Conservation (phyloP, 2,797 vertebrate genomes). For the Chromobotia macracanthus region DNA sequence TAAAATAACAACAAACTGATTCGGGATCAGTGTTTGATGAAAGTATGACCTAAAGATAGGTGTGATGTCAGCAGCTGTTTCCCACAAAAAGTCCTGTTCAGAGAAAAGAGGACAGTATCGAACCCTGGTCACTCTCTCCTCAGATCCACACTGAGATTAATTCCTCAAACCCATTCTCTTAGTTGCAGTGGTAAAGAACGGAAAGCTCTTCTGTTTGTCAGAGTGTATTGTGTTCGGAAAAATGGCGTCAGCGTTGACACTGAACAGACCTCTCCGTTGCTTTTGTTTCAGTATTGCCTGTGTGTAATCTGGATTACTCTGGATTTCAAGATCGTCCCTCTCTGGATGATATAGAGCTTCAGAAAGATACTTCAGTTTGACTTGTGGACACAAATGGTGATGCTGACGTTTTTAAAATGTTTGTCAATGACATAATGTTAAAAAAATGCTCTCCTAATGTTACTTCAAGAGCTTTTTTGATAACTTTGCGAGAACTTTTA, state of each 20-base stretch:
- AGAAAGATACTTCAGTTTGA: slow-evolving; percentile 46
- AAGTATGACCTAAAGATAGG: slow-evolving; percentile 73
- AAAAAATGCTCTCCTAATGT: no score
- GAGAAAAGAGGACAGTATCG: slow-evolving; percentile 77
- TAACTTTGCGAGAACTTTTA: no score
- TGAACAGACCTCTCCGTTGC: slow-evolving; percentile 77
- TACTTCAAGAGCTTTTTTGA: no score
- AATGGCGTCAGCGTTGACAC: slow-evolving; percentile 79
- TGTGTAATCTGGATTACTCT: slow-evolving; percentile 73
- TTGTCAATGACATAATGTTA: no score
- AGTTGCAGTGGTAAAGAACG: slow-evolving; percentile 80
- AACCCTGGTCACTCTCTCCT: slow-evolving; percentile 77
- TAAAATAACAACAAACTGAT: slow-evolving; percentile 75
- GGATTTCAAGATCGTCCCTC: slow-evolving; percentile 46
- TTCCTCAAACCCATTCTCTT: slow-evolving; percentile 82
- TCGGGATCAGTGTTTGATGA: slow-evolving; percentile 60
- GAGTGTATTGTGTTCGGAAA: slow-evolving; percentile 81
- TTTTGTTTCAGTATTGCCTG: slow-evolving; percentile 79
- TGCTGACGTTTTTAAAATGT: no score
- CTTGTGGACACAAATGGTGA: slow-evolving; percentile 1
- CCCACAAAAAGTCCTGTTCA: slow-evolving; percentile 82
- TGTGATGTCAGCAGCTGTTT: slow-evolving; percentile 78
- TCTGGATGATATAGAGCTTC: slow-evolving; percentile 47
- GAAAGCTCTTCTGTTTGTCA: slow-evolving; percentile 81
- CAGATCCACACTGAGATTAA: slow-evolving; percentile 82